Evolutionary conservation across 2,113 vertebrate species (phyloP).

Genomic region (Porphyrio hochstetteri): DNA sequence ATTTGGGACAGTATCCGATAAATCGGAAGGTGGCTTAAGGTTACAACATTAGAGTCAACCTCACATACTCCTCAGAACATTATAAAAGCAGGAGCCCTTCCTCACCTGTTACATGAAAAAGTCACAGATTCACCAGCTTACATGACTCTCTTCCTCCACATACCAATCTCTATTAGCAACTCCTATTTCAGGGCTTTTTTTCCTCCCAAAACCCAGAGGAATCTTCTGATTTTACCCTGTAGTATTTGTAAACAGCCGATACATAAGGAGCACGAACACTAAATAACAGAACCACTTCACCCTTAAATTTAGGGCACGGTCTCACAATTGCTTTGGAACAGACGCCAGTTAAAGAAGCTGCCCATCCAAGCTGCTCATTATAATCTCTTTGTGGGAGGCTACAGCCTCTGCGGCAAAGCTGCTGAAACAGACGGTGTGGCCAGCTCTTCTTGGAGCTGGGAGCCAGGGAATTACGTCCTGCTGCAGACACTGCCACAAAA

Average conservation of each 20-base stretch:
- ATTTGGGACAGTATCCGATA: background rate
- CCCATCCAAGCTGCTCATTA: background rate
- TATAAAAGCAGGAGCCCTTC: background rate
- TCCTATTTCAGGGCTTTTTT: background rate
- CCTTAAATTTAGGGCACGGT: background rate
- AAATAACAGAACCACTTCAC: background rate
- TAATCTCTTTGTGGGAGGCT: background rate
- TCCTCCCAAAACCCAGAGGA: background rate
- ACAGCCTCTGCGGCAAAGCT: conserved; percentile 13
- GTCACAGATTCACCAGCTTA: background rate
- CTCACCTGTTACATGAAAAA: background rate
- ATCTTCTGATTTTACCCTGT: background rate
- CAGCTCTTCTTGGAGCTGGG: background rate
- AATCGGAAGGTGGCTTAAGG: background rate
- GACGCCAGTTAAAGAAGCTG: background rate
- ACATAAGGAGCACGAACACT: background rate
- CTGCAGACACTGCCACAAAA: background rate
- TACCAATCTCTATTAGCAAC: background rate
- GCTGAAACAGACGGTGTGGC: background rate
- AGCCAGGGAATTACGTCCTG: background rate
- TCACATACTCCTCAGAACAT: background rate
- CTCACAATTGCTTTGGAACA: background rate
- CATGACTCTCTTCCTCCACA: background rate
- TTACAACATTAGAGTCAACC: background rate
- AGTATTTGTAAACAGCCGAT: background rate